Evolutionary conservation across 1,140 invertebrate genomes (phyloP).

Genomic region (Lucilia cuprina): DNA sequence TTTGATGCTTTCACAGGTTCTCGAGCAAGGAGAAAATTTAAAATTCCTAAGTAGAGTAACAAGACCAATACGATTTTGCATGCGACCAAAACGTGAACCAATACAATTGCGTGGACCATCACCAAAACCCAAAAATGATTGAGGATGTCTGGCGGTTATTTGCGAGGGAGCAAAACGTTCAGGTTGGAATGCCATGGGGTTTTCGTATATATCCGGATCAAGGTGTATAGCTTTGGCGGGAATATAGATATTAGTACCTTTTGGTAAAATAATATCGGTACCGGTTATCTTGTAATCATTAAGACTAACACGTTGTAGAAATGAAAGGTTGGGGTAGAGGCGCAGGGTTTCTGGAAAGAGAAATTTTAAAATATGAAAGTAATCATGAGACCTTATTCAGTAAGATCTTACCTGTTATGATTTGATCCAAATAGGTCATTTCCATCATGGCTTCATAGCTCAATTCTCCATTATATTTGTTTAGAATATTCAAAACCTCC

Average conservation of each 20-base stretch:
- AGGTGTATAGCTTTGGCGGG: slow-evolving; percentile 68
- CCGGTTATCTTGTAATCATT: slow-evolving; percentile 63
- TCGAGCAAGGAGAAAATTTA: slow-evolving; percentile 50
- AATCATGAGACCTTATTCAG: background rate
- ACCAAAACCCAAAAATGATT: slow-evolving; percentile 74
- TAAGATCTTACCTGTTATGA: slow-evolving; percentile 63
- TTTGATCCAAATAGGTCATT: slow-evolving; percentile 71
- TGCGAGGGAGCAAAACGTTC: slow-evolving; percentile 69
- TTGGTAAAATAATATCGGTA: slow-evolving; percentile 51
- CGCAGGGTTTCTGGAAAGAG: slow-evolving; percentile 63
- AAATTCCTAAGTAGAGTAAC: slow-evolving; percentile 49
- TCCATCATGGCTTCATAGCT: slow-evolving; percentile 69
- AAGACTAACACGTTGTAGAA: slow-evolving; percentile 62
- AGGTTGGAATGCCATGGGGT: slow-evolving; percentile 72
- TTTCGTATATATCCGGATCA: slow-evolving; percentile 68
- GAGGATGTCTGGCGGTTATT: slow-evolving; percentile 56
- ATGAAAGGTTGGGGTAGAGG: slow-evolving; percentile 64
- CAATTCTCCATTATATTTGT: slow-evolving; percentile 64
- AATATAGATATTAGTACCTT: slow-evolving; percentile 56
- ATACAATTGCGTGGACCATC: slow-evolving; percentile 73
- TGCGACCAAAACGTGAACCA: slow-evolving; percentile 58
- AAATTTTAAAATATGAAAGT: background rate
- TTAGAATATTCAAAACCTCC: slow-evolving; percentile 69
- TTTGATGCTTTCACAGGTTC: slow-evolving; percentile 44
- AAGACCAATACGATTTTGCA: slow-evolving; percentile 51